A percentile compares a stretch with the other conserved stretches of the same genome.
phyloP scores from a whole-genome alignment of 1,140 invertebrate genomes.

The Papilio aristodemus region DNA sequence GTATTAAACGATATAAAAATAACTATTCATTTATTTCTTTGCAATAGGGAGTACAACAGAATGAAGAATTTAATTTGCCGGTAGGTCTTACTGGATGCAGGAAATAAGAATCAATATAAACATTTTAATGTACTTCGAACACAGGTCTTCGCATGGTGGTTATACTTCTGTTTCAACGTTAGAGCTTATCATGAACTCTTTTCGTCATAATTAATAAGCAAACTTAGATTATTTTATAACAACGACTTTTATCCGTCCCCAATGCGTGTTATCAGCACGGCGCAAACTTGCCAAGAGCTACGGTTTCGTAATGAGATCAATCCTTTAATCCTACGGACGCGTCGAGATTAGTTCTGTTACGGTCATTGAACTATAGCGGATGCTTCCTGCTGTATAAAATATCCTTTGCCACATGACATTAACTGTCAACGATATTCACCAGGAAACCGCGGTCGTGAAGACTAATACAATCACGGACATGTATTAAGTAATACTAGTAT shows the following conservation, averaged over 20 bases:
- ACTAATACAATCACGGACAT: not conserved
- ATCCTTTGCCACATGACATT: not conserved
- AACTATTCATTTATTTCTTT: not conserved
- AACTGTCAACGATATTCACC: not conserved
- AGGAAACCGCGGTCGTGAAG: not conserved
- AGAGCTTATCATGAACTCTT: not conserved
- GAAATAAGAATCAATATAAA: too few relatives aligned
- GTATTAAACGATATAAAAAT: not conserved
- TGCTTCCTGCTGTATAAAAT: constrained; percentile 21
- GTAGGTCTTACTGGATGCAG: not conserved
- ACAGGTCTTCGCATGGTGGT: too few relatives aligned
- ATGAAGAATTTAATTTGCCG: not conserved
- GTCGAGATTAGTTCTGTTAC: not conserved
- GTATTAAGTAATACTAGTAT: not conserved
- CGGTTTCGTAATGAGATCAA: constrained; percentile 1
- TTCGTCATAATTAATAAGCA: not conserved
- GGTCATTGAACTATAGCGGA: constrained; percentile 8
- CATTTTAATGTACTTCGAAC: too few relatives aligned
- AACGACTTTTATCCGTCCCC: not conserved
- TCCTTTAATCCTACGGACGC: constrained; percentile 3
- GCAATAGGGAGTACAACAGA: not conserved
- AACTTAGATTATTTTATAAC: not conserved
- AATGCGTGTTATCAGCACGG: not conserved
- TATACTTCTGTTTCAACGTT: too few relatives aligned
- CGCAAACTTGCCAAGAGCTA: not conserved